Evolutionary conservation across 1,140 invertebrate species (phyloP).

Genomic region (Lordiphosa mommai): DNA sequence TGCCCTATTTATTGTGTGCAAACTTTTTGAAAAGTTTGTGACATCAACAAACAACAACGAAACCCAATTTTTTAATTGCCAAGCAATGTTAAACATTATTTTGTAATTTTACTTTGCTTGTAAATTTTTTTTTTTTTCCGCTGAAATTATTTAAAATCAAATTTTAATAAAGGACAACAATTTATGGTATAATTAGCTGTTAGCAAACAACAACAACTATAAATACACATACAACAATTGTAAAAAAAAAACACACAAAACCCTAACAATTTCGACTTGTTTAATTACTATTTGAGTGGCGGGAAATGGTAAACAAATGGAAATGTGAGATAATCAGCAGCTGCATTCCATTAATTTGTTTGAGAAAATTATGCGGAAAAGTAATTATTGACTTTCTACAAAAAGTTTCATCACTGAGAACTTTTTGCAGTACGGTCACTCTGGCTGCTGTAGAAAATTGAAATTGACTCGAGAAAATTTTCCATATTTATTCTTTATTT

Average conservation of each 20-base stretch:
- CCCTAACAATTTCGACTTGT: not conserved
- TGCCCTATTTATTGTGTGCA: constrained; percentile 3
- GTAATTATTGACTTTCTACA: too few species aligned
- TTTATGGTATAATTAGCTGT: constrained; percentile 3
- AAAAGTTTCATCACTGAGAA: too few species aligned
- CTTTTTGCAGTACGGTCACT: too few species aligned
- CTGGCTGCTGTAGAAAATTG: too few species aligned
- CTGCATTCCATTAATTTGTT: too few species aligned
- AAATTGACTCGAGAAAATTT: too few species aligned
- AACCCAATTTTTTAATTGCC: constrained; percentile 5
- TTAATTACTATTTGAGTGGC: too few species aligned
- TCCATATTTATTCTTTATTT: too few species aligned
- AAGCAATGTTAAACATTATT: constrained; percentile 9
- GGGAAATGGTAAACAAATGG: too few species aligned
- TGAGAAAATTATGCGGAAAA: too few species aligned
- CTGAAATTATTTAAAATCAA: not conserved
- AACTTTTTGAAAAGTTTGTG: constrained; percentile 5
- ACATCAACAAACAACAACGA: constrained; percentile 4
- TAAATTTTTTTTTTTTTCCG: constrained; percentile 4
- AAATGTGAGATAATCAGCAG: too few species aligned
- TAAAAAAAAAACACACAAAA: too few species aligned
- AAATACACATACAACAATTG: not conserved
- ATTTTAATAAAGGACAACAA: constrained; percentile 11
- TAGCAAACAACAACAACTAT: not conserved
- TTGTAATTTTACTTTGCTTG: constrained; percentile 1